A percentile compares a stretch with the other conserved stretches of the same genome.
Evolutionary conservation across 2,888 invertebrate species (phyloP).

Genomic region (Candidula unifasciata): DNA sequence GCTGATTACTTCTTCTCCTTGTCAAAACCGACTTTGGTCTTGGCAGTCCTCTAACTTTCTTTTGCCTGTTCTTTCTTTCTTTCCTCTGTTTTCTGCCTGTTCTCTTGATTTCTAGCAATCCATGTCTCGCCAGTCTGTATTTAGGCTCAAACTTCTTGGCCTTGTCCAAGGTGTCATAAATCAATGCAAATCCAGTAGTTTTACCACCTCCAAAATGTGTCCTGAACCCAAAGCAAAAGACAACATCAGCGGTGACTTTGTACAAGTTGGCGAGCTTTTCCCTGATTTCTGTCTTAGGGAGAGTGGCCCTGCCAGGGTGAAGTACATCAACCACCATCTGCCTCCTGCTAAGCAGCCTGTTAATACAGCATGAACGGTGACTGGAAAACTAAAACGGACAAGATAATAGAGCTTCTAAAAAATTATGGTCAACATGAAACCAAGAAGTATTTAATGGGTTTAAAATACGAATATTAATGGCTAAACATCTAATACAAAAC

Average conservation of each 20-base stretch:
- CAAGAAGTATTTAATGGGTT: no score
- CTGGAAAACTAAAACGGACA: no score
- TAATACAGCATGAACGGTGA: no score
- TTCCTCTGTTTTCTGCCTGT: conserved; percentile 99
- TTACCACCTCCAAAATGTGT: conserved; percentile 99
- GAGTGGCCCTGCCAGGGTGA: conserved; percentile 96
- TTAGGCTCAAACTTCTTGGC: conserved; percentile 99
- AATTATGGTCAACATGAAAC: no score
- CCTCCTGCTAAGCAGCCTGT: no score
- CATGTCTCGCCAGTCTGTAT: conserved; percentile 95
- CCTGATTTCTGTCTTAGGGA: conserved; percentile 96
- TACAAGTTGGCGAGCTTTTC: conserved; percentile 98
- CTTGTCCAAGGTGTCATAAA: conserved; percentile 97
- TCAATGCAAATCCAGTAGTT: conserved; percentile 96
- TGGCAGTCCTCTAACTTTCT: conserved; percentile 99
- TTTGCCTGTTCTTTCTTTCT: conserved; percentile 99
- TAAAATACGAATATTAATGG: no score
- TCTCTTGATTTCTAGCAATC: no score
- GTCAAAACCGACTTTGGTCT: conserved; percentile 96
- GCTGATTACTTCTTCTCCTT: no score
- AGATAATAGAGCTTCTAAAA: no score
- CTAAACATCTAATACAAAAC: no score
- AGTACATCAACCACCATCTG: conserved; percentile 95
- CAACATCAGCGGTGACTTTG: conserved; percentile 97
- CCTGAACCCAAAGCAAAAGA: no score